Percentiles rank a stretch among this genome's conserved stretches.
These are phyloP conservation scores for Characodon lateralis DNA, from an alignment of 2,797 vertebrate genomes.

Conservation along the genomic window DNA sequence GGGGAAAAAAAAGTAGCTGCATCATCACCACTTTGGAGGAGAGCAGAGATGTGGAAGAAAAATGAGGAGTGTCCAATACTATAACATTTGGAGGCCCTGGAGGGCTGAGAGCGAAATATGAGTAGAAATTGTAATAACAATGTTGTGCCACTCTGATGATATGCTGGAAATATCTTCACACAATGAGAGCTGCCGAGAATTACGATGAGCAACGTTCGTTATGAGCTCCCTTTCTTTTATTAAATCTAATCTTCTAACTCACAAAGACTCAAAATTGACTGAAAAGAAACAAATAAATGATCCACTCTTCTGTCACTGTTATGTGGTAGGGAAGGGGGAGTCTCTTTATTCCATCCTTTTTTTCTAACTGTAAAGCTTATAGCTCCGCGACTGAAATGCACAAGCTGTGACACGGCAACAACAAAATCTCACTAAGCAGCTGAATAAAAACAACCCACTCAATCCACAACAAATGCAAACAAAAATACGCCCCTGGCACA, in stretches of 20 bases:
- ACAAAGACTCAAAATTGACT: neutral
- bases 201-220: neutral
- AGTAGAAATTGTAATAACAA: constrained; percentile 63
- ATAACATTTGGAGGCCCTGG: constrained; percentile 65
- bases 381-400: too few species aligned
- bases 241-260: neutral
- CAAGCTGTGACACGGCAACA: too few species aligned
- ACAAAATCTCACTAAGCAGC: too few species aligned
- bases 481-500: too few species aligned
- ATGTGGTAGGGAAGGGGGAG: neutral
- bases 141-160: constrained; percentile 49
- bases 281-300: neutral
- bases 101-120: constrained; percentile 48
- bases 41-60: constrained; percentile 47
- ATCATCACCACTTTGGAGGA: constrained; percentile 58
- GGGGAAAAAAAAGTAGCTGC: constrained; percentile 11
- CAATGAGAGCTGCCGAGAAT: constrained; percentile 33
- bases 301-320: neutral
- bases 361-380: too few species aligned
- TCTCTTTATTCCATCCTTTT: too few species aligned
- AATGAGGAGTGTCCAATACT: constrained; percentile 50
- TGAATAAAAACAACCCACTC: too few species aligned
- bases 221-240: neutral
- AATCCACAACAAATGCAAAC: too few species aligned
- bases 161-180: constrained; percentile 45